A percentile compares a stretch with the other conserved stretches of the same genome.
These are phyloP conservation scores for Tetranychus urticae DNA, from an alignment of 1,140 invertebrate genomes.

Conservation along the genomic window DNA sequence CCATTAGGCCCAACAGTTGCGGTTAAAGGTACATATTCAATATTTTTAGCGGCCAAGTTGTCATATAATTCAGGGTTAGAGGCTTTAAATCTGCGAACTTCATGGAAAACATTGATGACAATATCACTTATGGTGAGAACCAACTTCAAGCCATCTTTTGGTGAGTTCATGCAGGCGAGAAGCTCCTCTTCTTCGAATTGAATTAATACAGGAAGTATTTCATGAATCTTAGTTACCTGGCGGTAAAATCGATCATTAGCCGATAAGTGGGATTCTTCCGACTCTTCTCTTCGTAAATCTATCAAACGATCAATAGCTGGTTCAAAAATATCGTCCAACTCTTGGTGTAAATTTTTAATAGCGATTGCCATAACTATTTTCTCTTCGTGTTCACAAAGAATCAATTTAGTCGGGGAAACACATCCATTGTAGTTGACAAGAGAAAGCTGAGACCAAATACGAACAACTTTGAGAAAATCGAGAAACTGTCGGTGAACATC, in stretches of 20 bases:
- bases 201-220: conserved; percentile 18
- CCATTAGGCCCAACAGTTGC: conserved; percentile 17
- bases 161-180: conserved; percentile 11
- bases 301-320: conserved; percentile 33
- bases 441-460: conserved; percentile 41
- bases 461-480: conserved; percentile 47
- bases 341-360: conserved; percentile 28
- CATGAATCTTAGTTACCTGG: conserved; percentile 28
- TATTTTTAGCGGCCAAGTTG: conserved; percentile 5
- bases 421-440: conserved; percentile 28
- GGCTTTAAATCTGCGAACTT: conserved; percentile 17
- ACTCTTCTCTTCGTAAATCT: conserved; percentile 20
- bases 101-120: conserved; percentile 16
- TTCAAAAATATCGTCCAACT: conserved; percentile 22
- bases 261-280: conserved; percentile 30
- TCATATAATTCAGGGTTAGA: conserved; percentile 14
- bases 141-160: conserved; percentile 14
- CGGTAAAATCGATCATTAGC: conserved; percentile 41
- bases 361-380: conserved; percentile 47
- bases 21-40: conserved; percentile 25
- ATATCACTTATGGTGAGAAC: conserved; percentile 18
- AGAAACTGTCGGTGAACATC: conserved; percentile 35
- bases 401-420: conserved; percentile 34
- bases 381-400: conserved; percentile 41
- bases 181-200: conserved; percentile 19